These are phyloP conservation scores for Sebastolobus altivelis DNA, from an alignment of 2,797 vertebrate species.

Conservation along the genomic window DNA sequence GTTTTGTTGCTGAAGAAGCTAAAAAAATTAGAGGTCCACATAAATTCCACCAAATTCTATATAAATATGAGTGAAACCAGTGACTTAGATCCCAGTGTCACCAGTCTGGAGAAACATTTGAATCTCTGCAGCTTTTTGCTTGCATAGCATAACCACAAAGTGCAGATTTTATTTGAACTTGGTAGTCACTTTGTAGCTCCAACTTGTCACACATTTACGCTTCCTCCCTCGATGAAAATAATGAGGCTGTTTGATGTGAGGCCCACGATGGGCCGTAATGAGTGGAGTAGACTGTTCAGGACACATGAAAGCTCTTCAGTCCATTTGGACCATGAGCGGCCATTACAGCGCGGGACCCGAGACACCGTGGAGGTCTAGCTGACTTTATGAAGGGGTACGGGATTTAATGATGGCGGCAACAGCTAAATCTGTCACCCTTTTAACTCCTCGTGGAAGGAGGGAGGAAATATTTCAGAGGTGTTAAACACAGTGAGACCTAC, in stretches of 20 bases:
- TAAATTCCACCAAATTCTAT: constrained; percentile 17
- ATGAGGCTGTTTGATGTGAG: constrained; percentile 83
- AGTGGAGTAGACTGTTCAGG: constrained; percentile 80
- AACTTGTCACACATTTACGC: constrained; percentile 61
- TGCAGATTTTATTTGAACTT: constrained; percentile 76
- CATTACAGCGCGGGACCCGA: constrained; percentile 67
- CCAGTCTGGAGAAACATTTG: constrained; percentile 51
- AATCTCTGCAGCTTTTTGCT: constrained; percentile 58
- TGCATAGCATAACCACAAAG: constrained; percentile 62
- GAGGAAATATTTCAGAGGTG: constrained; percentile 62
- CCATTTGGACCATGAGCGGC: constrained; percentile 78
- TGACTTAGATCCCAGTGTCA: constrained; percentile 18
- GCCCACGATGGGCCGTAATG: constrained; percentile 74
- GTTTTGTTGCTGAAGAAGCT: constrained; percentile 26
- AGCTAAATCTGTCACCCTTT: constrained; percentile 72
- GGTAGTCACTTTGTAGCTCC: constrained; percentile 75
- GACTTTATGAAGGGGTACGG: constrained; percentile 62
- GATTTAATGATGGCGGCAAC: constrained; percentile 75
- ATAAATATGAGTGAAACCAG: constrained; percentile 29
- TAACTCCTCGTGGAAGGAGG: constrained; percentile 63
- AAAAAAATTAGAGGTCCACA: constrained; percentile 23
- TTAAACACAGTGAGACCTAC: constrained; percentile 61
- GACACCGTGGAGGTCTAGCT: constrained; percentile 69
- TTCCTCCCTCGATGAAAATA: constrained; percentile 79
- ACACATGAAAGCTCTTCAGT: constrained; percentile 83